Conservation (phyloP, 2,113 vertebrate genomes). For the Onychostruthus taczanowskii region DNA sequence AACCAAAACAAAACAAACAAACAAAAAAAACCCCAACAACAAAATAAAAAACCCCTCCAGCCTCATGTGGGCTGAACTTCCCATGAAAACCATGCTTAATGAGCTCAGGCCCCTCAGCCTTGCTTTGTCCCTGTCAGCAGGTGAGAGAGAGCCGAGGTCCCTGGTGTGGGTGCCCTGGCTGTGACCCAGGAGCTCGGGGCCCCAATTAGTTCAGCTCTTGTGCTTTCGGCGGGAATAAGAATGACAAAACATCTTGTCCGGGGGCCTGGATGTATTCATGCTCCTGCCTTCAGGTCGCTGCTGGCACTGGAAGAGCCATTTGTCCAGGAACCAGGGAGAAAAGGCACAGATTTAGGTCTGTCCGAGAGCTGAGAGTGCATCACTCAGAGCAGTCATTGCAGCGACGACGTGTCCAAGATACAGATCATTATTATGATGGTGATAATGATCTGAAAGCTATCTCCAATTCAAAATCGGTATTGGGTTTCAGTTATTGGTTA, state of each 20-base stretch:
- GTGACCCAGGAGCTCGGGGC: conserved; percentile 11
- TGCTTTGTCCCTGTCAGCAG: conserved; percentile 41
- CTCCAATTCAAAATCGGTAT: neutral
- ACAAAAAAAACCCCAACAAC: too few relatives aligned
- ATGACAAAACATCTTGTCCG: neutral
- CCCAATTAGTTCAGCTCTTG: conserved; percentile 25
- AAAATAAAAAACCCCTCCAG: neutral
- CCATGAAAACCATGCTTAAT: conserved; percentile 12
- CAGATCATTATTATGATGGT: neutral
- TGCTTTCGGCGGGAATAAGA: neutral
- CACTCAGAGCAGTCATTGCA: neutral
- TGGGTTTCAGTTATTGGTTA: neutral
- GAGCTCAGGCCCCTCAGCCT: neutral
- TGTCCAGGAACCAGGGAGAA: neutral
- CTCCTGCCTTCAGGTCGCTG: neutral
- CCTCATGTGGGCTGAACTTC: neutral
- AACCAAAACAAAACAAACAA: neutral
- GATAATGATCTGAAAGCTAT: neutral
- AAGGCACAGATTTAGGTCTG: neutral
- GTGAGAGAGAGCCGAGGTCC: conserved; percentile 24
- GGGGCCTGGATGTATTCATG: neutral
- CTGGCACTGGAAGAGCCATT: neutral
- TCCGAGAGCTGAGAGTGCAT: neutral
- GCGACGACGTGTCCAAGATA: neutral
- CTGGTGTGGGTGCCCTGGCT: conserved; percentile 13